Base-by-base conservation (phyloP, 2,797 vertebrate species). In the Alfaro cultratus region DNA sequence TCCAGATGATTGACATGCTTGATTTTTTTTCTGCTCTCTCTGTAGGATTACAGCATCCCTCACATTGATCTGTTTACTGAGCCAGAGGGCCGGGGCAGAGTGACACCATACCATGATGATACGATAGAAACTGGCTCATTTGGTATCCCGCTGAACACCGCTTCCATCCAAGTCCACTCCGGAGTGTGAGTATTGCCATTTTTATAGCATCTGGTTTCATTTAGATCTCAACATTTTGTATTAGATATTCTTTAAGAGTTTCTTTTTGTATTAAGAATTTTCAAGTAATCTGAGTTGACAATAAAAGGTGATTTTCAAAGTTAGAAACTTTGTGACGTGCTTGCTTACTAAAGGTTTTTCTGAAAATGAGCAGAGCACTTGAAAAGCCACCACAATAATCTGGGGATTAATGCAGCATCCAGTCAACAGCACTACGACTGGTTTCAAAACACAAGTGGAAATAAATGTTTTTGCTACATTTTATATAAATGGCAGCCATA, bases 21-120 rank as follows among this genome's bases (percentile, higher is more conserved):
- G 49, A 53, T 53, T 53, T 53, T 49, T 77, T 68, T 39, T 78
- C 12, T 71, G 2, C 79, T 43, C 79, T 81, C 55, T 76, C 81
- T 91, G 72, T 79, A 99, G 98, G 97, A 99, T 95, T 99, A 99
- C 92, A 96, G 96, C 91, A 81, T 97, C 81, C 97, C 96, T 87
- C 96, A 91, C 43, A 98, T 99, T 81, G 97, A 99, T 94, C 95
- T 99, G 86, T 99, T 97, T 91, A 96, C 97, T 3, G 97, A 98
- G 82, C 95, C 96, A 0, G 95, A 96, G 85, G 98, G 98, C 57
- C 87, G 85, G 3, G 98, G 98, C 80, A 92, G 97, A 68, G 88
- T 95, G 64, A 96, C 94, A 77, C 95, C 97, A 46, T 98, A 96
- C 95, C 95, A 96, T 47, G 97, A 98, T 57, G 97, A 98, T 78